Base-by-base conservation (phyloP, 2,888 invertebrate species). In the Alloplasta piceator region DNA sequence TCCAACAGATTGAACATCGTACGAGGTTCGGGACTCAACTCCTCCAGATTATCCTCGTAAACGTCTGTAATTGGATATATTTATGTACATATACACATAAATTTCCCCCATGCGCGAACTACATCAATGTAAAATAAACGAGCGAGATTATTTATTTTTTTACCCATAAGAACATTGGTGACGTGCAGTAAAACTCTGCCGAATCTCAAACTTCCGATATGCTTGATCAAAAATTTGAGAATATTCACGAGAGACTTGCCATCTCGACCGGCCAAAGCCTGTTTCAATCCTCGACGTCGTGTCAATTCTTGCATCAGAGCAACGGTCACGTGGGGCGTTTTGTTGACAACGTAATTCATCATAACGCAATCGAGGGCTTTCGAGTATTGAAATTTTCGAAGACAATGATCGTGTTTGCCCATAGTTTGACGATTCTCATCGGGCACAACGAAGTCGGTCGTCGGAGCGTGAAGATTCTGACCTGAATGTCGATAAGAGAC, bases 271-370 rank as follows among this genome's bases (percentile, higher is more conserved):
- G 95, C 94, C 58, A 98, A 92, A 0, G 98, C 98, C 81, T 95
- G 94, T 87, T 94, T 93, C 16, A 99, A 92, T 0, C 96, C 97
- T 90, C 96, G 95, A 73, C 98, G 94, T 87, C 97, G 94, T n/a
- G 96, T 95, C 81, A 99, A 93, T 92, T 98, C 98, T 90, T 97
- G 96, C 88, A 98, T 94, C 5, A 98, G 93, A 66, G 96, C 95
- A 43, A 97, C 95, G 1, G 97, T 96, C 38, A 95, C 93, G 86
- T 97, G 96, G 0, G 98, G 98, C 50, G 91, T 93, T 88, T 95
- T 95, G 48, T 93, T 94, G 0, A 93, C 91, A n/a, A 95, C 93
- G 87, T 94, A 94, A 9, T 93, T 93, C 61, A 92, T 88, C 85
- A 98, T 91, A 14, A 96, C 97, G 66, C 92, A 92, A 88, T 96